These are phyloP conservation scores for Halesus radiatus DNA, from an alignment of 1,140 invertebrate genomes.

Conservation along the genomic window DNA sequence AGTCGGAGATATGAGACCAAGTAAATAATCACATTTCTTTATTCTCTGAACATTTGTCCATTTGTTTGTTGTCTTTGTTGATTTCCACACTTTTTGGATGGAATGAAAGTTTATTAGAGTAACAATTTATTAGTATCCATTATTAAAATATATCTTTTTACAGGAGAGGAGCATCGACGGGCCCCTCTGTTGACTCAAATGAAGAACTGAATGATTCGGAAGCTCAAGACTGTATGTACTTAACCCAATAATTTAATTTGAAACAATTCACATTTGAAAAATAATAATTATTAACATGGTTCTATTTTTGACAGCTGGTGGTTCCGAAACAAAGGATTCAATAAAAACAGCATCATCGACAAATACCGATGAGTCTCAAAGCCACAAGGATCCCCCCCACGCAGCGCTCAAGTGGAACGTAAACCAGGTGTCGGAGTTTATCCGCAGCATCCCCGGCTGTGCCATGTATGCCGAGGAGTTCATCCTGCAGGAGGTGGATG, in stretches of 20 bases:
- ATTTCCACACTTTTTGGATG: no score
- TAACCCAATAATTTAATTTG: not conserved
- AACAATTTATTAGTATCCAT: no score
- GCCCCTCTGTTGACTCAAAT: constrained; percentile 23
- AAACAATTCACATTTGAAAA: no score
- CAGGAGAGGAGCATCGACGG: constrained; percentile 7
- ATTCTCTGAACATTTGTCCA: no score
- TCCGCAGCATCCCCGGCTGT: constrained; percentile 89
- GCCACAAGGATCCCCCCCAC: constrained; percentile 7
- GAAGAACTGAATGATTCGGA: constrained; percentile 26
- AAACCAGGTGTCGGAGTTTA: constrained; percentile 86
- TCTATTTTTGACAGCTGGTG: constrained; percentile 18
- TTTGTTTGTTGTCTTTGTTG: no score
- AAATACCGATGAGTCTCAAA: constrained; percentile 10
- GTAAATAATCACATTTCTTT: not conserved
- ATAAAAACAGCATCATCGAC: constrained; percentile 8
- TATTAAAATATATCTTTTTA: no score
- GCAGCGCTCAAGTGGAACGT: constrained; percentile 41
- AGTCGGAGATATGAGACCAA: constrained; percentile 60
- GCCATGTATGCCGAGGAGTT: constrained; percentile 96
- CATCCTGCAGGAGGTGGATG: constrained; percentile 94
- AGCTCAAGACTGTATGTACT: constrained; percentile 19
- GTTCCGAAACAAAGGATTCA: constrained; percentile 22
- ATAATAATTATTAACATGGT: not conserved
- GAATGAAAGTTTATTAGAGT: no score